Evolutionary conservation across 2,797 vertebrate genomes (phyloP).

Genomic region (Girardinus metallicus): DNA sequence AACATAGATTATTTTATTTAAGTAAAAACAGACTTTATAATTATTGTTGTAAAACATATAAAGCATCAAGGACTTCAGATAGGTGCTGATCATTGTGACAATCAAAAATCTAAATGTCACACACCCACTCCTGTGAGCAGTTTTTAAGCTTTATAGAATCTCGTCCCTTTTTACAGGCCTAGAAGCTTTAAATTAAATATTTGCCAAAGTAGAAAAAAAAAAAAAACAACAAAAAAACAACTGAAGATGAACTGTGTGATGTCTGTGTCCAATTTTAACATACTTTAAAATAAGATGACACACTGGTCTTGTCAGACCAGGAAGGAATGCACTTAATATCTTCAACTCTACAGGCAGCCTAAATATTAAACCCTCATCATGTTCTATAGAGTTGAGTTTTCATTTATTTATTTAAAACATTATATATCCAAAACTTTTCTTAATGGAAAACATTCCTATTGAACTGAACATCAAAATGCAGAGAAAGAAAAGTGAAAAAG

Average conservation of each 20-base stretch:
- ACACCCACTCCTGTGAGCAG: background rate
- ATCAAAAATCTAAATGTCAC: conserved; percentile 3
- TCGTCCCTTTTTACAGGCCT: background rate
- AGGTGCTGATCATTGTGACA: conserved; percentile 4
- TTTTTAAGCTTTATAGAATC: background rate
- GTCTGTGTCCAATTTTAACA: background rate
- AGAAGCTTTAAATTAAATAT: background rate
- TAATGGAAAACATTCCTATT: conserved; percentile 28
- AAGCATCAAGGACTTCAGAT: background rate
- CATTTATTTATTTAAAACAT: conserved; percentile 56
- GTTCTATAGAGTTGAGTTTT: conserved; percentile 43
- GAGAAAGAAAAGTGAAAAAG: background rate
- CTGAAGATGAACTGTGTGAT: background rate
- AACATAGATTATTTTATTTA: conserved; percentile 1
- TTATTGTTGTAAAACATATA: background rate
- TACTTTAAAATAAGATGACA: conserved; percentile 6
- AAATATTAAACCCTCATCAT: conserved; percentile 28
- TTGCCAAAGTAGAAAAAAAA: background rate
- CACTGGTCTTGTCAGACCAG: conserved; percentile 1
- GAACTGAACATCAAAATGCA: conserved; percentile 25
- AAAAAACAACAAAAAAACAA: background rate
- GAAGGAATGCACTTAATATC: conserved; percentile 11
- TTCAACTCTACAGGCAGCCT: conserved; percentile 29
- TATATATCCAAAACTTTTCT: conserved; percentile 46
- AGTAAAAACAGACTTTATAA: conserved; percentile 1